A percentile compares a stretch with the other conserved stretches of the same genome.
phyloP scores from a whole-genome alignment of 2,888 invertebrate species.

The Azorinus chamasolen region DNA sequence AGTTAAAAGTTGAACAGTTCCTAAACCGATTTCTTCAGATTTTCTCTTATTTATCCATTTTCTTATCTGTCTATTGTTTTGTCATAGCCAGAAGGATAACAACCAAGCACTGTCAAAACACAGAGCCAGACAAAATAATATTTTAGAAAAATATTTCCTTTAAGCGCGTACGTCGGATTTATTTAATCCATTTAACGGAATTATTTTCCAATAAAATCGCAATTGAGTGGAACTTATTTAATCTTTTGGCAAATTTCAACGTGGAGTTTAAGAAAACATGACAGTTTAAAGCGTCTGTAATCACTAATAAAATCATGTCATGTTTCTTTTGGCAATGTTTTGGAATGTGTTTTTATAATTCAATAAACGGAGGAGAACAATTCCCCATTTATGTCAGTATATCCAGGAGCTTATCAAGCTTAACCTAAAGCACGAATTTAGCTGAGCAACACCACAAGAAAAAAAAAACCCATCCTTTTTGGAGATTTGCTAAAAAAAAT shows the following conservation, averaged over 20 bases:
- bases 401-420: too few relatives aligned
- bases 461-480: too few relatives aligned
- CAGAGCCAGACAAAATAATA: constrained; percentile 2
- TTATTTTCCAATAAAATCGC: neutral
- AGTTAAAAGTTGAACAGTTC: too few relatives aligned
- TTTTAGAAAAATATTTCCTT: neutral
- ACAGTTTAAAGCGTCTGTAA: constrained; percentile 13
- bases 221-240: constrained; percentile 13
- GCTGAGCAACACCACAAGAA: too few relatives aligned
- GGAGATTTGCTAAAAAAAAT: too few relatives aligned
- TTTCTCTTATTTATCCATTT: too few relatives aligned
- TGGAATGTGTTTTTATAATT: neutral
- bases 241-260: constrained; percentile 7
- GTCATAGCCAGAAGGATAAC: too few relatives aligned
- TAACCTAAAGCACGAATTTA: too few relatives aligned
- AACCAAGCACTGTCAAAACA: neutral
- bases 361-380: neutral
- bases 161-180: constrained; percentile 5
- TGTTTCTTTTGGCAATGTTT: constrained; percentile 1
- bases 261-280: constrained; percentile 18
- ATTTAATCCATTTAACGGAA: constrained; percentile 10
- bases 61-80: too few relatives aligned
- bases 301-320: constrained; percentile 13
- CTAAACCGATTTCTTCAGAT: too few relatives aligned
- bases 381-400: too few relatives aligned